These are phyloP conservation scores for Setophaga petechia DNA, from an alignment of 2,113 vertebrate genomes.

Conservation along the genomic window DNA sequence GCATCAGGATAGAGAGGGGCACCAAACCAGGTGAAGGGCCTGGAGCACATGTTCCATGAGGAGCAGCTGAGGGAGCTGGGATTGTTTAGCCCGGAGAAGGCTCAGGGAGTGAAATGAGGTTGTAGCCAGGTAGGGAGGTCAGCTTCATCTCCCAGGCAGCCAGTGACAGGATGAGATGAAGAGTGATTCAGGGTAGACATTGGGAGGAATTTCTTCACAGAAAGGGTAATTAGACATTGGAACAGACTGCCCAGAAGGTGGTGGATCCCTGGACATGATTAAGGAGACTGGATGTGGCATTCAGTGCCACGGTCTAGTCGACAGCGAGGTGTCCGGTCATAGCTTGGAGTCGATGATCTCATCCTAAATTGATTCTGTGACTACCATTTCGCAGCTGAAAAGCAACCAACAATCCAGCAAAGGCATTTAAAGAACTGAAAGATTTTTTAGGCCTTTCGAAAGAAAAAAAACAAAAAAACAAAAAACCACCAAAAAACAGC, in stretches of 20 bases:
- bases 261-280: background rate
- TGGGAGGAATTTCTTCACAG: background rate
- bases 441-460: fast-evolving
- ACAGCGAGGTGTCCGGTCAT: fast-evolving
- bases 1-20: background rate
- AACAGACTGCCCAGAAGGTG: background rate
- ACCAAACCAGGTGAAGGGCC: background rate
- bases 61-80: background rate
- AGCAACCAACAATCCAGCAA: background rate
- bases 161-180: background rate
- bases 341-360: background rate
- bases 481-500: too few species aligned
- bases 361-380: too few species aligned
- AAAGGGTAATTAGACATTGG: background rate
- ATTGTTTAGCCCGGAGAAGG: background rate
- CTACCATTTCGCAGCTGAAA: background rate
- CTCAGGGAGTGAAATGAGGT: background rate
- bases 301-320: background rate
- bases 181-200: background rate
- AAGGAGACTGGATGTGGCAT: too few species aligned
- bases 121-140: background rate
- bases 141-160: background rate
- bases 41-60: background rate
- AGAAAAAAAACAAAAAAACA: background rate
- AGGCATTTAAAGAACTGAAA: fast-evolving